These are phyloP conservation scores for Melanostoma mellinum DNA, from an alignment of 2,888 invertebrate species.

Conservation along the genomic window DNA sequence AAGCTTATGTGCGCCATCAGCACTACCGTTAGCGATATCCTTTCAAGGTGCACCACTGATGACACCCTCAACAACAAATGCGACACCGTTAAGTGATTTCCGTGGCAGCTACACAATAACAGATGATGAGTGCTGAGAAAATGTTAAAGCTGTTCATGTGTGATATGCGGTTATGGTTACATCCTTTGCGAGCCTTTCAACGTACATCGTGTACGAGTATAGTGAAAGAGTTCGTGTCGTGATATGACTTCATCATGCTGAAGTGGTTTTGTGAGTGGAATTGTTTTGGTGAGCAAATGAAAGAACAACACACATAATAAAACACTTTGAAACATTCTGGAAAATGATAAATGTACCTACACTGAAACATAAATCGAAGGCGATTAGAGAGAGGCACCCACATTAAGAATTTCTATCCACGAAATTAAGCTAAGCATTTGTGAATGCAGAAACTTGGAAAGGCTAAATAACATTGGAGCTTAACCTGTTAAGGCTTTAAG, in stretches of 20 bases:
- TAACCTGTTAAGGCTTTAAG: no score
- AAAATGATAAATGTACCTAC: no score
- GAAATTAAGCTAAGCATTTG: no score
- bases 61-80: constrained; percentile 80
- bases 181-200: background rate
- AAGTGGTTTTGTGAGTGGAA: background rate
- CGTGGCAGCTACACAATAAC: constrained; percentile 81
- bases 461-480: no score
- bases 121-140: constrained; percentile 80
- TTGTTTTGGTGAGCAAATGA: no score
- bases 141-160: background rate
- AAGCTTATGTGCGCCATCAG: constrained; percentile 88
- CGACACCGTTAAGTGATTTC: constrained; percentile 81
- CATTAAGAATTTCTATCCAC: no score
- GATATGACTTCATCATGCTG: constrained; percentile 13
- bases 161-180: background rate
- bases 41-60: constrained; percentile 85
- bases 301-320: no score
- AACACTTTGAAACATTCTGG: no score
- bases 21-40: constrained; percentile 89
- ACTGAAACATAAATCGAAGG: no score
- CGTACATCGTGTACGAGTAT: no score
- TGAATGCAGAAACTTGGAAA: no score
- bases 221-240: constrained; percentile 6
- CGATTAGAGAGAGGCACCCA: no score